Evolutionary conservation across 2,113 vertebrate species (phyloP).

Genomic region (Hiodon alosoides): DNA sequence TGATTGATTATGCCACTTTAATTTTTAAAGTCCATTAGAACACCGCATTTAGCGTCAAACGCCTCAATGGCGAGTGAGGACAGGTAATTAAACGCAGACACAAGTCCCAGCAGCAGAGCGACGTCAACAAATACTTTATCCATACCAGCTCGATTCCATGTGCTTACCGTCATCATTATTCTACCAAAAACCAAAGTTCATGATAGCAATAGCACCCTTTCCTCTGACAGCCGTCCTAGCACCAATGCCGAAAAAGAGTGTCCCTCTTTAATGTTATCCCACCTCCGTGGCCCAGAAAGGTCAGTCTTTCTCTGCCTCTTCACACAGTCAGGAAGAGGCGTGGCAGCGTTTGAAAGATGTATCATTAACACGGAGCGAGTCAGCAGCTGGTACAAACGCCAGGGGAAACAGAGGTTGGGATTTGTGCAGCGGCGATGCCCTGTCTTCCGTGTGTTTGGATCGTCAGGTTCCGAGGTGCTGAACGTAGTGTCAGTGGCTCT

Average conservation of each 20-base stretch:
- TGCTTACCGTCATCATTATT: too few relatives aligned
- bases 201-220: too few relatives aligned
- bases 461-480: too few relatives aligned
- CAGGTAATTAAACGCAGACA: background rate
- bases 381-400: background rate
- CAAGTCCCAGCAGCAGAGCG: background rate
- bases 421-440: too few relatives aligned
- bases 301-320: slow-evolving; percentile 1
- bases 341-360: slow-evolving; percentile 31
- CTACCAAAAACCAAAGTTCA: too few relatives aligned
- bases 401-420: background rate
- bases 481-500: too few relatives aligned
- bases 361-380: slow-evolving; percentile 37
- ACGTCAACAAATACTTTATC: background rate
- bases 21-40: background rate
- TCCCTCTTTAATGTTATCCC: background rate
- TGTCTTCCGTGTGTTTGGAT: too few relatives aligned
- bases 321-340: background rate
- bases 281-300: slow-evolving; percentile 12
- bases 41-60: background rate
- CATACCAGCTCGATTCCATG: background rate
- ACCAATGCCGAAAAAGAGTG: background rate
- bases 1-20: background rate
- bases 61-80: background rate
- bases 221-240: background rate